These are phyloP conservation scores for Panzeria rudis DNA, from an alignment of 2,888 invertebrate genomes.

Conservation along the genomic window DNA sequence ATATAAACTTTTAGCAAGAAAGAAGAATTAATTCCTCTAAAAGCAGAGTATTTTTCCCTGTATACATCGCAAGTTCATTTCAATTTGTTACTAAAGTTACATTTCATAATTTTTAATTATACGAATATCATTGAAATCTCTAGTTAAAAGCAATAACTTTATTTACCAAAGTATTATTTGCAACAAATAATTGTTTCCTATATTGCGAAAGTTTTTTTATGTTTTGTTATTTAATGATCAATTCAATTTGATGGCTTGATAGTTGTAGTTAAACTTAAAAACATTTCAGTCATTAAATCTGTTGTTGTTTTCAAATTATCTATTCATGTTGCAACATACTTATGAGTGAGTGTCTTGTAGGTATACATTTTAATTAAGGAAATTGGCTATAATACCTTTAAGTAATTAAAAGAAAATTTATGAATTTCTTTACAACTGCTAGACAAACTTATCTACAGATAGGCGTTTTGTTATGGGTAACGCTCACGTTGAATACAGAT, in stretches of 20 bases:
- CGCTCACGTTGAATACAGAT: too few species aligned
- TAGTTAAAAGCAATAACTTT: not conserved
- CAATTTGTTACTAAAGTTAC: not conserved
- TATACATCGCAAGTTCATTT: too few species aligned
- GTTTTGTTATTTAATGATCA: conserved; percentile 19
- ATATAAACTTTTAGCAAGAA: conserved; percentile 1
- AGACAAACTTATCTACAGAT: not conserved
- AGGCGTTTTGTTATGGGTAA: too few species aligned
- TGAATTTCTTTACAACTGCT: not conserved
- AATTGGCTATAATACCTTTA: not conserved
- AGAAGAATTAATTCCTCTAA: not conserved
- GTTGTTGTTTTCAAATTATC: not conserved
- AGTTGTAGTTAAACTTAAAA: not conserved
- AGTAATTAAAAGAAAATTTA: not conserved
- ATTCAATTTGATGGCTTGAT: not conserved
- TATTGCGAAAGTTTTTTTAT: conserved; percentile 2
- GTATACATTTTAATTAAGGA: not conserved
- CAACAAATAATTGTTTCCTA: conserved; percentile 28
- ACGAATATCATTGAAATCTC: conserved; percentile 14
- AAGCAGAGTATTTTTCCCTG: not conserved
- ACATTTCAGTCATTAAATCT: not conserved
- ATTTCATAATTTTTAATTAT: conserved; percentile 17
- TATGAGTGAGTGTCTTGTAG: not conserved
- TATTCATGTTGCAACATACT: not conserved
- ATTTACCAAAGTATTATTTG: not conserved